These are phyloP conservation scores for Zosterops lateralis DNA, from an alignment of 2,113 vertebrate genomes.

Conservation along the genomic window DNA sequence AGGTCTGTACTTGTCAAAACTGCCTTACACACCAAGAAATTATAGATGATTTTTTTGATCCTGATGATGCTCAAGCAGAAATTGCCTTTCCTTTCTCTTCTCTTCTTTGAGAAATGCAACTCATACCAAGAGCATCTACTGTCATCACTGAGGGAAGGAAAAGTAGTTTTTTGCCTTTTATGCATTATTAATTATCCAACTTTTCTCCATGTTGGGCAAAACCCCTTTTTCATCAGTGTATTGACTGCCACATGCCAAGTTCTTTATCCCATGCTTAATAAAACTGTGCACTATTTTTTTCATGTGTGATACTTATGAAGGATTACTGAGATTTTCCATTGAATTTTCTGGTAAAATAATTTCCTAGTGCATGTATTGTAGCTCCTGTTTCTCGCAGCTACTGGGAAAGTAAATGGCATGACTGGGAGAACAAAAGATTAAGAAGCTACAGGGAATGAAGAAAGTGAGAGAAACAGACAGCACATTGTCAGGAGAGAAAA, in stretches of 20 bases:
- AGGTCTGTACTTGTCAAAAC: constrained; percentile 35
- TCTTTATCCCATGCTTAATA: not conserved
- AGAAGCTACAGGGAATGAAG: not conserved
- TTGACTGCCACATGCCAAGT: not conserved
- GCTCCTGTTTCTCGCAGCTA: not conserved
- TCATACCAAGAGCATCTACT: not conserved
- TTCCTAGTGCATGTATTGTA: not conserved
- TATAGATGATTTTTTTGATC: constrained; percentile 3
- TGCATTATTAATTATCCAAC: not conserved
- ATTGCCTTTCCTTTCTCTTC: not conserved
- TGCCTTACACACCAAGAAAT: not conserved
- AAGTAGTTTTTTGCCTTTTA: not conserved
- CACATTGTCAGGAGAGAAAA: not conserved
- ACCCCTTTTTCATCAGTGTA: not conserved
- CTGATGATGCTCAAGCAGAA: not conserved
- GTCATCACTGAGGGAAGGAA: not conserved
- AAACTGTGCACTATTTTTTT: not conserved
- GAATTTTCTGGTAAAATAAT: constrained; percentile 1
- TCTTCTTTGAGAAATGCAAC: not conserved
- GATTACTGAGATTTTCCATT: not conserved
- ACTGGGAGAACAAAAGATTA: not conserved
- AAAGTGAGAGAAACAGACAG: not conserved
- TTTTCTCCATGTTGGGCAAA: not conserved
- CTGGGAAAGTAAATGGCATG: not conserved
- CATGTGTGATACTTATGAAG: not conserved